phyloP scores from a whole-genome alignment of 2,113 vertebrate species.

The Apistogramma diplotaenia region DNA sequence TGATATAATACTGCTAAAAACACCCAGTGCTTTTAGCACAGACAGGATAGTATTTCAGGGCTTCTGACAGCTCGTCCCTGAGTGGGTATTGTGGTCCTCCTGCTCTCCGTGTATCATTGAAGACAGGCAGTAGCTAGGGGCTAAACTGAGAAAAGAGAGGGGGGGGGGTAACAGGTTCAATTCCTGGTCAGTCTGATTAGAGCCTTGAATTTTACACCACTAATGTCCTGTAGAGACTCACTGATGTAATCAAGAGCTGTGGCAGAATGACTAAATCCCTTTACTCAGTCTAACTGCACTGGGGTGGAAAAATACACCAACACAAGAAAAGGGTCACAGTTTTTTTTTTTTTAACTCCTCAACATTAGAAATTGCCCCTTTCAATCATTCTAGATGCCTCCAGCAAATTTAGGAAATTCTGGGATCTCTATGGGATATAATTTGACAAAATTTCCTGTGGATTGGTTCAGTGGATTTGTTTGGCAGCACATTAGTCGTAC shows the following conservation, averaged over 20 bases:
- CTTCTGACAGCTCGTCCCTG: slow-evolving; percentile 66
- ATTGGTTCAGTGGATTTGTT: neutral
- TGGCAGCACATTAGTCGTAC: rapidly evolving
- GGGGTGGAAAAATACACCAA: neutral
- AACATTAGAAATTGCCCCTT: too few relatives aligned
- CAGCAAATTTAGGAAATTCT: neutral
- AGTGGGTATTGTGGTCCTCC: slow-evolving; percentile 60
- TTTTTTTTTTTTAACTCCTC: too few relatives aligned
- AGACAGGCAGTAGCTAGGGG: slow-evolving; percentile 66
- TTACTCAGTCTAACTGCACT: neutral
- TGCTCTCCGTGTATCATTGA: slow-evolving; percentile 50
- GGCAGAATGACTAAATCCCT: neutral
- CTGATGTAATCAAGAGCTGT: neutral
- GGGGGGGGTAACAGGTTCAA: slow-evolving; percentile 56
- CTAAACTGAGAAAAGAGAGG: slow-evolving; percentile 45
- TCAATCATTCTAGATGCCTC: too few relatives aligned
- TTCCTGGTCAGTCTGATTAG: slow-evolving; percentile 66
- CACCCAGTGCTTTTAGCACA: slow-evolving; percentile 38
- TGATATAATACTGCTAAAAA: slow-evolving; percentile 38
- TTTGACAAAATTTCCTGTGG: neutral
- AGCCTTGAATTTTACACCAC: slow-evolving; percentile 20
- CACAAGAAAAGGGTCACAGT: neutral
- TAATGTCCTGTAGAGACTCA: neutral
- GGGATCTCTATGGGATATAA: neutral
- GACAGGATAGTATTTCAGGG: slow-evolving; percentile 64